Evolutionary conservation across 2,888 invertebrate genomes (phyloP).

Genomic region (Neoitamus cyanurus): DNA sequence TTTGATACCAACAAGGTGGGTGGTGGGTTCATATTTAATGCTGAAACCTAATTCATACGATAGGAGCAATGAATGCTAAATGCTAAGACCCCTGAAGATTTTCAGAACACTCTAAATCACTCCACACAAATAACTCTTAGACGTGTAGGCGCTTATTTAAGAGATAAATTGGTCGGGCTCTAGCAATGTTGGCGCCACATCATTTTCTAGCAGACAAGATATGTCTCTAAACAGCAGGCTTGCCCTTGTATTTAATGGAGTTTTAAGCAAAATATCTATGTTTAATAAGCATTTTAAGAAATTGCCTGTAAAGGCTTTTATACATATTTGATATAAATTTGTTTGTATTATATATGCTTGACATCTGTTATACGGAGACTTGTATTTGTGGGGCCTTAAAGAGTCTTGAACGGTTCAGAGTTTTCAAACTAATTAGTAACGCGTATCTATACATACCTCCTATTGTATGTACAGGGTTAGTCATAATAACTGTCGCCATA

Average conservation of each 20-base stretch:
- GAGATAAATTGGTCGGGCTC: conserved; percentile 5
- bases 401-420: no score
- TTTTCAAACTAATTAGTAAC: no score
- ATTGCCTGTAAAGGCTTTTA: background rate
- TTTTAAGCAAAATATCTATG: background rate
- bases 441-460: no score
- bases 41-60: background rate
- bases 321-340: background rate
- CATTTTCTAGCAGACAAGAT: background rate
- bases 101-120: background rate
- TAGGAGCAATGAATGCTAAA: background rate
- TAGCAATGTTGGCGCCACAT: conserved; percentile 12
- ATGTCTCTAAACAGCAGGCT: background rate
- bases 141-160: conserved; percentile 9
- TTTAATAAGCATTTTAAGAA: background rate
- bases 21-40: no score
- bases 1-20: no score
- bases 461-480: no score
- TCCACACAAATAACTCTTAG: background rate
- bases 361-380: no score
- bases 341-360: no score
- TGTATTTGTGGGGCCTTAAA: no score
- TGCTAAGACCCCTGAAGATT: background rate
- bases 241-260: background rate
- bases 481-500: no score